These are phyloP conservation scores for Parnassius glacialis DNA, from an alignment of 2,888 invertebrate species.

Conservation along the genomic window DNA sequence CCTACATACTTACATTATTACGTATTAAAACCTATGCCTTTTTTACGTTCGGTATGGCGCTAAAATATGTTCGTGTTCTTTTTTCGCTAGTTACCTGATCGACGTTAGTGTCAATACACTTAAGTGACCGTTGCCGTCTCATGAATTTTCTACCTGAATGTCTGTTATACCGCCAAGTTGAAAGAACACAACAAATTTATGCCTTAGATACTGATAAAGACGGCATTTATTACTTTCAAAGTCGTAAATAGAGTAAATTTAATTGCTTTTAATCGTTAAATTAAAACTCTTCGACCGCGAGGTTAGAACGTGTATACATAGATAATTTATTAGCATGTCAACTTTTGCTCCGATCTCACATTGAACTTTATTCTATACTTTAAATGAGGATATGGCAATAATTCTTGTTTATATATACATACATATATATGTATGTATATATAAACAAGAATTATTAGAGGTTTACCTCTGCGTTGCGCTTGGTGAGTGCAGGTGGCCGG, in stretches of 20 bases:
- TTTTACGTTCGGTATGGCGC: too few relatives aligned
- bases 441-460: too few relatives aligned
- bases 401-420: too few relatives aligned
- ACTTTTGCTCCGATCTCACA: slow-evolving; percentile 5
- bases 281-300: slow-evolving; percentile 16
- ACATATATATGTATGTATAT: too few relatives aligned
- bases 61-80: not conserved
- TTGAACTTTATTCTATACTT: not conserved
- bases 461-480: too few relatives aligned
- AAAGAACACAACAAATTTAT: slow-evolving; percentile 15
- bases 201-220: slow-evolving; percentile 15
- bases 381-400: too few relatives aligned
- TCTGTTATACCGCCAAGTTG: slow-evolving; percentile 14
- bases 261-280: slow-evolving; percentile 21
- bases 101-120: slow-evolving; percentile 15
- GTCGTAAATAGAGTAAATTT: slow-evolving; percentile 23
- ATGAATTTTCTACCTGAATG: slow-evolving; percentile 18
- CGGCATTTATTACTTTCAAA: slow-evolving; percentile 12
- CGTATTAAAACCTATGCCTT: too few relatives aligned
- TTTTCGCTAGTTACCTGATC: slow-evolving; percentile 10
- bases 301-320: slow-evolving; percentile 15
- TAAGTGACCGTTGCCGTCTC: slow-evolving; percentile 14
- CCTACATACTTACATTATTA: too few relatives aligned
- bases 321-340: slow-evolving; percentile 14
- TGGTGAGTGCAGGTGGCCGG: too few relatives aligned